Evolutionary conservation across 2,888 invertebrate genomes (phyloP).

Genomic region (Meteorus colon): DNA sequence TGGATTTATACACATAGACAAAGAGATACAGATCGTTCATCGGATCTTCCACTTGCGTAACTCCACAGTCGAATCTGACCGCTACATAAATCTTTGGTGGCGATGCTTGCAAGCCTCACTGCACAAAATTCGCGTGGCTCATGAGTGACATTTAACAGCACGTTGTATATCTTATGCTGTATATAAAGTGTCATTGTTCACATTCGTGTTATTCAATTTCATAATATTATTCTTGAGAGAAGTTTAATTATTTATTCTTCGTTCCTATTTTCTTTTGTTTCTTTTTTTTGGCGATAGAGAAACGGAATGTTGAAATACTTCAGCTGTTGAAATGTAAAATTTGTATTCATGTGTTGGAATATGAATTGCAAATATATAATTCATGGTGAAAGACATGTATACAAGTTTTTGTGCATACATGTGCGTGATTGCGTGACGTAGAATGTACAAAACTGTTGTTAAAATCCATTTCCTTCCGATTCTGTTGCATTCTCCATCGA

Average conservation of each 20-base stretch:
- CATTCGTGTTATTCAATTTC: not conserved
- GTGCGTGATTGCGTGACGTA: conserved; percentile 55
- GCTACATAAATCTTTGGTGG: conserved; percentile 27
- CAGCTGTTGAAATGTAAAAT: not conserved
- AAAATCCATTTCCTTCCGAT: conserved; percentile 58
- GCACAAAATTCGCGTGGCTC: conserved; percentile 20
- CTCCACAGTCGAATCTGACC: not conserved
- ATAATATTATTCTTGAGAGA: no score
- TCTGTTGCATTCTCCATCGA: conserved; percentile 50
- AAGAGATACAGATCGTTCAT: not conserved
- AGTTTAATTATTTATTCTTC: no score
- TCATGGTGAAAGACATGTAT: not conserved
- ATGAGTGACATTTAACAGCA: not conserved
- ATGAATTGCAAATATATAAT: not conserved
- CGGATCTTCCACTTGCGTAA: not conserved
- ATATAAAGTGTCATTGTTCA: not conserved
- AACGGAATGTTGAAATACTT: not conserved
- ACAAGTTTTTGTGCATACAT: not conserved
- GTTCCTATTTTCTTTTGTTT: not conserved
- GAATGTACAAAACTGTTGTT: conserved; percentile 55
- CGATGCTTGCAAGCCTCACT: not conserved
- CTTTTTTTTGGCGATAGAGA: not conserved
- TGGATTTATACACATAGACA: not conserved
- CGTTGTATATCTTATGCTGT: not conserved
- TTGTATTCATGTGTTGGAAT: not conserved